Base-by-base conservation (phyloP, 2,113 vertebrate species). In the Microtus oregoni region DNA sequence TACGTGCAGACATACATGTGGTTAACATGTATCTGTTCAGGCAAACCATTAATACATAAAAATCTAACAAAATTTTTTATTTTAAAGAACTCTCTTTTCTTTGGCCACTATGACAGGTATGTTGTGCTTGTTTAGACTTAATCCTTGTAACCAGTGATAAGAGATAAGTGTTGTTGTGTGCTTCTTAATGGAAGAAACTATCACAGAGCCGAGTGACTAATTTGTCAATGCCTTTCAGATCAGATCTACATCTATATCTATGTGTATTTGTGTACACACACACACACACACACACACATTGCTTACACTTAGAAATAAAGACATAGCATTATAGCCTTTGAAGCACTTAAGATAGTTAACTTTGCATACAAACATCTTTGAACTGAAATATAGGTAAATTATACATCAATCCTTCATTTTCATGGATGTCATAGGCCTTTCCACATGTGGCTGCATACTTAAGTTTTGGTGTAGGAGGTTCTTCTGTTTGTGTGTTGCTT, bases 71-170 rank as follows among this genome's bases (percentile, higher is more conserved):
- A 19, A 5, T 20, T 35, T 50, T n/a, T 11, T 0, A 8, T 81
- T 52, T 81, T 22, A 81, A 81, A 55, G n/a, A 14, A 83, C 47
- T 92, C 44, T 83, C 47, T 91, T 77, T 87, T 83, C 35, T 91
- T 81, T 94, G 35, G 70, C 30, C 0, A 20, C 70, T 15, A 1
- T 92, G 65, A 22, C 38, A 58, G 65, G 70, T 32, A 52, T 58
- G 67, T 47, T 61, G 86, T 92, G 38, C 47, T 55, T 88, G 17
- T 70, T 41, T 24, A 63, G 52, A 89, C 30, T 95, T 63, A 47
- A 52, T 75, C 52, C 65, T 95, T 67, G 28, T 15, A 73, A 92
- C 50, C 5, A 75, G 6, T 76, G 67, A 63, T 52, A 7, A 26
- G 15, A 82, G 20, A 7, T 82, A 61, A 52, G 47, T 50, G 86